These are phyloP conservation scores for Elanus axillaris DNA, from an alignment of 2,113 vertebrate genomes.

Conservation along the genomic window DNA sequence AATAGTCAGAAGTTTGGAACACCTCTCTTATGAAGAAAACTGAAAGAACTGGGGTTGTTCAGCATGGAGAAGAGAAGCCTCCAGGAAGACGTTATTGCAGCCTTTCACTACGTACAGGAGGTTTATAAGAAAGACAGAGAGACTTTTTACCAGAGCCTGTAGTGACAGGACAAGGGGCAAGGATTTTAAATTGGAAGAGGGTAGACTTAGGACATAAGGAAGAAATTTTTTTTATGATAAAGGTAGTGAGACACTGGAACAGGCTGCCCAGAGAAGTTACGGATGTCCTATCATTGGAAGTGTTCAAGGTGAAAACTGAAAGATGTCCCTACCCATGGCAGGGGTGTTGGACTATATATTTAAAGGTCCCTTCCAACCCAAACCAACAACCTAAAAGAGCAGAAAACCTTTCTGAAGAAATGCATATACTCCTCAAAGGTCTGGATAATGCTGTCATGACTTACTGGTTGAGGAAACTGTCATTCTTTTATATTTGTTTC, in stretches of 20 bases:
- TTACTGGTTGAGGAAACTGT: neutral
- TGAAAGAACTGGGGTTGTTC: neutral
- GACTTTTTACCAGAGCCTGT: neutral
- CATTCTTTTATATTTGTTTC: neutral
- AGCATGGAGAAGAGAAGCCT: neutral
- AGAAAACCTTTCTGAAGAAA: neutral
- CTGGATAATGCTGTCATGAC: neutral
- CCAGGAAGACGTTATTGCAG: rapidly evolving
- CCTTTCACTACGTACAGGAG: too few relatives aligned
- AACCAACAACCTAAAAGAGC: neutral
- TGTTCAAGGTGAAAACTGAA: neutral
- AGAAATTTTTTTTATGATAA: neutral
- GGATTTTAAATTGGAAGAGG: neutral
- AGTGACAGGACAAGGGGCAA: neutral
- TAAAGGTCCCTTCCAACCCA: neutral
- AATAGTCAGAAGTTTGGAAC: neutral
- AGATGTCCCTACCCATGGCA: neutral
- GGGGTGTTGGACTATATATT: neutral
- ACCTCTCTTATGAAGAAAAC: neutral
- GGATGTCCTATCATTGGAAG: neutral
- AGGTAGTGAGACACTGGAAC: neutral
- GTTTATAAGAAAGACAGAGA: neutral
- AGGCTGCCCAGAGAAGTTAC: neutral
- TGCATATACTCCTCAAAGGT: neutral
- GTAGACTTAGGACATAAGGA: neutral